Evolutionary conservation across 2,888 invertebrate species (phyloP), one percentile per base, ranked within the genome.

Genomic region (Phragmatobia fuliginosa): DNA sequence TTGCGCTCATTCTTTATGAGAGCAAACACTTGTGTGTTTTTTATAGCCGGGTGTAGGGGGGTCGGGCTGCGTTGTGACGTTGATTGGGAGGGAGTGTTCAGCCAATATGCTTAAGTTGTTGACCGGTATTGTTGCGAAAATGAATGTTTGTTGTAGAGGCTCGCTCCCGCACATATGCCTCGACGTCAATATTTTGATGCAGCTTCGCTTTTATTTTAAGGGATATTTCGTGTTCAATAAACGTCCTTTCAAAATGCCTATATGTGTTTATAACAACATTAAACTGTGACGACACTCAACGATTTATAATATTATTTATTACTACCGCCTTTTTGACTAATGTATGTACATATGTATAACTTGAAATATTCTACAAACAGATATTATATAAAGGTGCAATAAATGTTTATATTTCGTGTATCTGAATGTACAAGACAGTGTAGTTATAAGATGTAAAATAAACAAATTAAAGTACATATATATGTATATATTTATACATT

Each of bases 1-100:
- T 94, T 94, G 91, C 91, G 90, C 91, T 91, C 92, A 92, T 93
- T 90, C 92, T 93, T 92, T 93, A 93, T 92, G 92, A 93, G 92
- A 87, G 93, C 92, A 94, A 94, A 94, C 94, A 94, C 94, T 94
- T 90, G 90, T 92, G 91, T 71, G 91, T 91, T 92, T 89, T 90
- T 84, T 84, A 86, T 86, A 88, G 83, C 78, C 66, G 70, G 73
- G 80, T 79, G 81, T 52, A 83, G 75, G 83, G 84, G 83, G 82
- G 72, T 82, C 85, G 60, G 68, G 67, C 10, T 41, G 77, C 68
- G 77, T 74, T 92, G 91, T 93, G 91, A 92, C 90, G 91, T 91
- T 91, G 93, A 94, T 92, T 92, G 92, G 92, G 87, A 87, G 90
- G 85, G 90, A 94, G 94, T 93, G 94, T 92, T 92, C 90, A 91